Conservation (phyloP, 2,888 invertebrate species). For the Dinocampus coccinellae region DNA sequence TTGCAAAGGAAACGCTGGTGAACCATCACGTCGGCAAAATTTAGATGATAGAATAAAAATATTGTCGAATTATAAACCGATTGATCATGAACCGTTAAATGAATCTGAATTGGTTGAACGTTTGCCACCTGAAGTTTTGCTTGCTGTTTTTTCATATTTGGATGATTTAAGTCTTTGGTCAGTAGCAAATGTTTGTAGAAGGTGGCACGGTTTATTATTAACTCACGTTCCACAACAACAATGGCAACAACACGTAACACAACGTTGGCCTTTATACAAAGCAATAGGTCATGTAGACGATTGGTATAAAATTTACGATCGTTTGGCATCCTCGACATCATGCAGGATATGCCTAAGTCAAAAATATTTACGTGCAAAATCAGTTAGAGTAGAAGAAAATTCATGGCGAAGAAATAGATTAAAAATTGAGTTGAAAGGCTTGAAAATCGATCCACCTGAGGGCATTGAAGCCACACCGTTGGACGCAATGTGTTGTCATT, state of each 20-base stretch:
- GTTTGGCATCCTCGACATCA: constrained; percentile 71
- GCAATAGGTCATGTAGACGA: constrained; percentile 80
- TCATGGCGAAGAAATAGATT: constrained; percentile 87
- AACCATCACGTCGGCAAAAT: constrained; percentile 72
- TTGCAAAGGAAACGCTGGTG: constrained; percentile 52
- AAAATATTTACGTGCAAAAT: constrained; percentile 79
- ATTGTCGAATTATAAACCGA: constrained; percentile 71
- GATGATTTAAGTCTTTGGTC: constrained; percentile 94
- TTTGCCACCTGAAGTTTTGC: constrained; percentile 84
- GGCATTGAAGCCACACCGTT: constrained; percentile 87
- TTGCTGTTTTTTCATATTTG: constrained; percentile 88
- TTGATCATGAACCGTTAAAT: constrained; percentile 60
- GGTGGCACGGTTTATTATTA: constrained; percentile 86
- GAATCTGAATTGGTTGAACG: constrained; percentile 78
- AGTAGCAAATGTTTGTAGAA: constrained; percentile 86
- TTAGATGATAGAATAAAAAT: constrained; percentile 76
- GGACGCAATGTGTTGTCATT: constrained; percentile 86
- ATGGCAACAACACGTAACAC: constrained; percentile 84
- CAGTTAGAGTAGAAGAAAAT: constrained; percentile 78
- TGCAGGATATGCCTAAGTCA: constrained; percentile 90
- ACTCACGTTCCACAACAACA: constrained; percentile 82
- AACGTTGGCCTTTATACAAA: constrained; percentile 89
- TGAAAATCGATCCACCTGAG: constrained; percentile 85
- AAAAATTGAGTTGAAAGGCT: constrained; percentile 79
- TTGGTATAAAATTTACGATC: constrained; percentile 83